Conservation (phyloP, 2,113 vertebrate species). For the Passer domesticus region DNA sequence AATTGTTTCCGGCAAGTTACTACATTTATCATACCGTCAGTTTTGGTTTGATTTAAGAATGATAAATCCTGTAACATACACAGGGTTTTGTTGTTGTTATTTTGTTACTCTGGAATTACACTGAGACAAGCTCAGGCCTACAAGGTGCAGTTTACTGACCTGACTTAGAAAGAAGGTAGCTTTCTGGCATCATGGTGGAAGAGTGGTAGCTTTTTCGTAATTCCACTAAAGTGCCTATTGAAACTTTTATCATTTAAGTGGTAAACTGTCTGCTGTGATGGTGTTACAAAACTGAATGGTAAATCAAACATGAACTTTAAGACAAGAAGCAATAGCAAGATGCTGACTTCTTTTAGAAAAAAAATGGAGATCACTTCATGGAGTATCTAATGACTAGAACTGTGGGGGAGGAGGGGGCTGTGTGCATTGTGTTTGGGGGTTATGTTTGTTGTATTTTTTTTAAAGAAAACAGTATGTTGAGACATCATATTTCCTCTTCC, state of each 20-base stretch:
- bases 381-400: conserved; percentile 35
- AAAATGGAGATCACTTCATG: conserved; percentile 28
- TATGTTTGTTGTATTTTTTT: background rate
- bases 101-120: conserved; percentile 72
- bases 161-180: conserved; percentile 67
- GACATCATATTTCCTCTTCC: conserved; percentile 42
- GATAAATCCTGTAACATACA: conserved; percentile 53
- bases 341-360: conserved; percentile 63
- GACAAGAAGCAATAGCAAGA: conserved; percentile 72
- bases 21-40: conserved; percentile 69
- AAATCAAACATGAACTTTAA: conserved; percentile 38
- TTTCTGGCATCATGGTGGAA: conserved; percentile 79
- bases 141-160: conserved; percentile 65
- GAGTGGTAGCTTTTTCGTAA: conserved; percentile 82
- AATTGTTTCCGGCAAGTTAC: conserved; percentile 68
- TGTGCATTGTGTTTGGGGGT: background rate
- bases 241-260: conserved; percentile 76
- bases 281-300: conserved; percentile 31
- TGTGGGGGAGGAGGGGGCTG: background rate
- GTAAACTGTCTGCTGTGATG: conserved; percentile 71
- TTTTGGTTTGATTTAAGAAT: conserved; percentile 68
- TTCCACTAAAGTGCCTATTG: conserved; percentile 85
- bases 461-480: conserved; percentile 36
- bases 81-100: conserved; percentile 57
- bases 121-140: conserved; percentile 78